Evolutionary conservation across 2,113 vertebrate genomes (phyloP).

Genomic region (Sisor rabdophorus): DNA sequence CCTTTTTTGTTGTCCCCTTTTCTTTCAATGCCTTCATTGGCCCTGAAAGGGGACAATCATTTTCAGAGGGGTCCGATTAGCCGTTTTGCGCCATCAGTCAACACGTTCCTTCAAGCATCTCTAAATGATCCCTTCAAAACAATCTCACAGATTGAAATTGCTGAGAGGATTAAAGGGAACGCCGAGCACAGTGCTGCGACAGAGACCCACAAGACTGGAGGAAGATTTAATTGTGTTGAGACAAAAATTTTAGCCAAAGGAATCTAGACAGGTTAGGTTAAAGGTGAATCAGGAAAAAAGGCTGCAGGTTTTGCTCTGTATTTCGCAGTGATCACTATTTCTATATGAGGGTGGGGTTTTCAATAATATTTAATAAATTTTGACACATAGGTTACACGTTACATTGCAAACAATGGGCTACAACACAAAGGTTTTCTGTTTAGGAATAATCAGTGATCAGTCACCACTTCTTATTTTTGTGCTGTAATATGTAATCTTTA

Average conservation of each 20-base stretch:
- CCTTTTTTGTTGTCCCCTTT: slow-evolving; percentile 49
- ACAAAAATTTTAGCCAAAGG: slow-evolving; percentile 40
- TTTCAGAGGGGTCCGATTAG: slow-evolving; percentile 47
- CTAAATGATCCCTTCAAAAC: slow-evolving; percentile 52
- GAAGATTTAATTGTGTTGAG: slow-evolving; percentile 38
- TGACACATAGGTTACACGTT: slow-evolving; percentile 24
- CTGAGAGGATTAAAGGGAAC: slow-evolving; percentile 47
- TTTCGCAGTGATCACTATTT: neutral
- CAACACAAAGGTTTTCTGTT: neutral
- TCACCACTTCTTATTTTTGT: too few relatives aligned
- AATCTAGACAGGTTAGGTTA: slow-evolving; percentile 19
- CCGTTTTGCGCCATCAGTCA: slow-evolving; percentile 49
- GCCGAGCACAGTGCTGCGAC: slow-evolving; percentile 25
- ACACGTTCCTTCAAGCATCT: slow-evolving; percentile 51
- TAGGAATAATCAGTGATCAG: too few relatives aligned
- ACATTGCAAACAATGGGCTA: slow-evolving; percentile 9
- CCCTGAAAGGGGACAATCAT: slow-evolving; percentile 48
- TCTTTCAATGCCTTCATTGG: slow-evolving; percentile 38
- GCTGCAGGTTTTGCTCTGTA: slow-evolving; percentile 11
- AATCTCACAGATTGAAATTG: slow-evolving; percentile 53
- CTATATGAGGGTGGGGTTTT: slow-evolving; percentile 28
- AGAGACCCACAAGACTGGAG: slow-evolving; percentile 29
- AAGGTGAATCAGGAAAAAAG: slow-evolving; percentile 20
- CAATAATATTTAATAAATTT: slow-evolving; percentile 39
- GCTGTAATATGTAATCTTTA: too few relatives aligned